Percentiles rank a stretch among this genome's conserved stretches.
Conservation (phyloP, 2,113 vertebrate species). For the Anhinga rufa region DNA sequence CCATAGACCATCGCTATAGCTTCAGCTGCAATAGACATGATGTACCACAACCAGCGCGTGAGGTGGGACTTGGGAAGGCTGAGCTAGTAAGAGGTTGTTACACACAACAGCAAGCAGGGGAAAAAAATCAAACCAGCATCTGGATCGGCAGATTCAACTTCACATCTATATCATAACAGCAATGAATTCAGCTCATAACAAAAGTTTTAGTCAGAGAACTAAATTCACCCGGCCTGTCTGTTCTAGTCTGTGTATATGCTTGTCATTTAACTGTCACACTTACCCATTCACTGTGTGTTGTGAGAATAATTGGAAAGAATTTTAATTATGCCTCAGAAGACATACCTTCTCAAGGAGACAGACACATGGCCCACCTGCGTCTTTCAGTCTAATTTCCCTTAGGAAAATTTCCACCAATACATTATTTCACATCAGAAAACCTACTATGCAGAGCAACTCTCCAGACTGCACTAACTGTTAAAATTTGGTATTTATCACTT, state of each 20-base stretch:
- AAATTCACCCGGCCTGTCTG: neutral
- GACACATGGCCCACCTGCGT: neutral
- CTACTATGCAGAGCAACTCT: neutral
- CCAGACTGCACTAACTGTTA: slow-evolving; percentile 1
- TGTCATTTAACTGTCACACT: slow-evolving; percentile 48
- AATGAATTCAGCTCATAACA: neutral
- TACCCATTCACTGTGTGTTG: neutral
- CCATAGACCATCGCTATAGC: neutral
- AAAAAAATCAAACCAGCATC: neutral
- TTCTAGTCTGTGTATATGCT: neutral
- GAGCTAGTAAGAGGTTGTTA: neutral
- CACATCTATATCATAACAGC: neutral
- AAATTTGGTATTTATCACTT: neutral
- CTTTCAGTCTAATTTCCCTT: slow-evolving; percentile 43
- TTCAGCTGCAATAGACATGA: neutral
- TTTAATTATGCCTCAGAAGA: slow-evolving; percentile 52
- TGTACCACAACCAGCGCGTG: neutral
- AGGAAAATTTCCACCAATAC: slow-evolving; percentile 51
- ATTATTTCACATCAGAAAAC: slow-evolving; percentile 5
- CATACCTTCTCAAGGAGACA: neutral
- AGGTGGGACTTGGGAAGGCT: neutral
- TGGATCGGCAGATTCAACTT: neutral
- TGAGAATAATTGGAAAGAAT: neutral
- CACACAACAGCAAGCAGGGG: neutral
- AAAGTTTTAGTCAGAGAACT: neutral